These are phyloP conservation scores for Caenorhabditis uteleia DNA, from an alignment of 2,888 invertebrate genomes.

Conservation along the genomic window DNA sequence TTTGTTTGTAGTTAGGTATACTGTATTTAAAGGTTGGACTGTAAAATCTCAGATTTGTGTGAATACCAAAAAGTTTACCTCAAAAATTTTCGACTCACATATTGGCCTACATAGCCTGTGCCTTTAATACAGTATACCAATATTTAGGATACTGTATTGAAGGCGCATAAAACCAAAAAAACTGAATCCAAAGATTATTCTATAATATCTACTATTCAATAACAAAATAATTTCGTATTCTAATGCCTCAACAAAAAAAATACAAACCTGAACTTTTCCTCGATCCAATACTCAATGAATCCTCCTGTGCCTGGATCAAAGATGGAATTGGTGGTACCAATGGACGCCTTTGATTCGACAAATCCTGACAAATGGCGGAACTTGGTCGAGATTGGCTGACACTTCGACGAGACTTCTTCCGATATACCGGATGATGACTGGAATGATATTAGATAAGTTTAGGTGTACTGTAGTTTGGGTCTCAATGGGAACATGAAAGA, in stretches of 20 bases:
- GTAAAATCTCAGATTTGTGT: no score
- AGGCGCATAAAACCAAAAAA: no score
- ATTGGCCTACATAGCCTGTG: no score
- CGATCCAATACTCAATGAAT: slow-evolving; percentile 31
- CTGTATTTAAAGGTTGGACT: no score
- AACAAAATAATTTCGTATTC: neutral
- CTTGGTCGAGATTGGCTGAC: slow-evolving; percentile 30
- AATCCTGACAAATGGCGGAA: slow-evolving; percentile 1
- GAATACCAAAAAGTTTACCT: no score
- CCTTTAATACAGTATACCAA: no score
- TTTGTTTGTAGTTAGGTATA: no score
- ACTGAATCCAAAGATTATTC: no score
- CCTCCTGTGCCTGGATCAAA: slow-evolving; percentile 28
- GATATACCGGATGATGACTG: slow-evolving; percentile 18
- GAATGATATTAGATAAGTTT: neutral
- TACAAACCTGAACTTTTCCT: slow-evolving; percentile 35
- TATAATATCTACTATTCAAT: no score
- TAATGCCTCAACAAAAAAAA: neutral
- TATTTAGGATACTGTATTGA: no score
- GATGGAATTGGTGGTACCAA: slow-evolving; percentile 25
- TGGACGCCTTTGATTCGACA: slow-evolving; percentile 2
- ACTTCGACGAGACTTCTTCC: slow-evolving; percentile 33
- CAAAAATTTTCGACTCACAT: no score
- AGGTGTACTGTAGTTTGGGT: neutral
- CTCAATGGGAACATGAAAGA: no score